These are phyloP conservation scores for Pangasius larnaudii DNA, from an alignment of 2,797 vertebrate genomes.

Conservation along the genomic window DNA sequence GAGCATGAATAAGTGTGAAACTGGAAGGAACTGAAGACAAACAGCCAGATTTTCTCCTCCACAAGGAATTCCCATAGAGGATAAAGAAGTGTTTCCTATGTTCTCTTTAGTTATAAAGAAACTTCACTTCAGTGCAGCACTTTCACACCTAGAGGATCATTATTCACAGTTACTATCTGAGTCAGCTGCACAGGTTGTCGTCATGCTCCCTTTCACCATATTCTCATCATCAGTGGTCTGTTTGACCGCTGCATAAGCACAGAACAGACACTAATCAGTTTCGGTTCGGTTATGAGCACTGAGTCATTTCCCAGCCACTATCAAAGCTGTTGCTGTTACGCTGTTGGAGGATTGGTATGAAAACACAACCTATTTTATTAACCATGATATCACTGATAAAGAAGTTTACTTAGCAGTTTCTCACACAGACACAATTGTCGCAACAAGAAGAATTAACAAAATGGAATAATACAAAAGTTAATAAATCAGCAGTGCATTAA, in stretches of 20 bases:
- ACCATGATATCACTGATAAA: not conserved
- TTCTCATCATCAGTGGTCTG: not conserved
- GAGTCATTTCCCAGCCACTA: conserved; percentile 3
- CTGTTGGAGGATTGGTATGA: not conserved
- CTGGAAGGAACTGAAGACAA: not conserved
- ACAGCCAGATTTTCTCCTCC: not conserved
- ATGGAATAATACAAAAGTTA: not conserved
- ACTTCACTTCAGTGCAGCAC: not conserved
- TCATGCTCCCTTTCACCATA: conserved; percentile 16
- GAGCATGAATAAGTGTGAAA: conserved; percentile 17
- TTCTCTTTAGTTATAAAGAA: not conserved
- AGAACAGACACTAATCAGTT: not conserved
- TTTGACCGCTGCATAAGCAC: not conserved
- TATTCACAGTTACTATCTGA: conserved; percentile 11
- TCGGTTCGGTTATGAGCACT: not conserved
- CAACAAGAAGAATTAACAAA: not conserved
- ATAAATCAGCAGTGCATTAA: not conserved
- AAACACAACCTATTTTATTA: not conserved
- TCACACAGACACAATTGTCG: not conserved
- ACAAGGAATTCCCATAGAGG: not conserved
- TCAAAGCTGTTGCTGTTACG: not conserved
- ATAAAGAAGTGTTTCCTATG: not conserved
- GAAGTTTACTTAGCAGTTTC: not conserved
- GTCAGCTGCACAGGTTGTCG: not conserved
- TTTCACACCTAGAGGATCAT: not conserved